Conservation (phyloP, 2,888 invertebrate genomes). For the Teinopalpus imperialis region DNA sequence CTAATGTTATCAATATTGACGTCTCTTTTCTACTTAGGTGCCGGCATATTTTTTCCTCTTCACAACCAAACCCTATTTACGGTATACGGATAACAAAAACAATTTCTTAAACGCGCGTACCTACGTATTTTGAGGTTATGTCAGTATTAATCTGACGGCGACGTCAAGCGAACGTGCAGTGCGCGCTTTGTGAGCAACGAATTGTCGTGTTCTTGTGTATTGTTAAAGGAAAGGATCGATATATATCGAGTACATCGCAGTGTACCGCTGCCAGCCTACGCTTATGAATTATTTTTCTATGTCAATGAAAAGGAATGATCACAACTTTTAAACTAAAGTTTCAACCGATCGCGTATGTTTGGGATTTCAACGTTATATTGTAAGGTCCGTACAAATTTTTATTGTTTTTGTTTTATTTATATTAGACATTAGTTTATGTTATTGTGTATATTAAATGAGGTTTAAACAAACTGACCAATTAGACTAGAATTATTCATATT, state of each 20-base stretch:
- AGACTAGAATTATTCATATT: too few relatives aligned
- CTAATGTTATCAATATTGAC: constrained; percentile 47
- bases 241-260: constrained; percentile 61
- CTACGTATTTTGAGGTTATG: constrained; percentile 72
- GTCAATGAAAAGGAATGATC: constrained; percentile 42
- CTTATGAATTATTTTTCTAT: constrained; percentile 37
- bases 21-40: constrained; percentile 46
- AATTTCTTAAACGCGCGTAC: constrained; percentile 71
- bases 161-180: constrained; percentile 58
- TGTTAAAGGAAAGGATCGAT: constrained; percentile 62
- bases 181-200: constrained; percentile 24
- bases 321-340: constrained; percentile 47
- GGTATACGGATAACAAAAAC: constrained; percentile 69
- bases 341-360: constrained; percentile 26
- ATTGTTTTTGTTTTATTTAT: not conserved
- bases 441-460: too few relatives aligned
- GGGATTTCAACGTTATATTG: constrained; percentile 23
- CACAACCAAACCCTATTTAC: constrained; percentile 68
- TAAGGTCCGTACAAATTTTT: constrained; percentile 19
- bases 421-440: too few relatives aligned
- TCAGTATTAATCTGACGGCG: constrained; percentile 74
- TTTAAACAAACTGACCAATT: too few relatives aligned
- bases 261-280: constrained; percentile 43
- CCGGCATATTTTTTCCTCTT: constrained; percentile 50
- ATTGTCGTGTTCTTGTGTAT: constrained; percentile 44